Evolutionary conservation across 2,113 vertebrate genomes (phyloP).

Genomic region (Aplodontia rufa): DNA sequence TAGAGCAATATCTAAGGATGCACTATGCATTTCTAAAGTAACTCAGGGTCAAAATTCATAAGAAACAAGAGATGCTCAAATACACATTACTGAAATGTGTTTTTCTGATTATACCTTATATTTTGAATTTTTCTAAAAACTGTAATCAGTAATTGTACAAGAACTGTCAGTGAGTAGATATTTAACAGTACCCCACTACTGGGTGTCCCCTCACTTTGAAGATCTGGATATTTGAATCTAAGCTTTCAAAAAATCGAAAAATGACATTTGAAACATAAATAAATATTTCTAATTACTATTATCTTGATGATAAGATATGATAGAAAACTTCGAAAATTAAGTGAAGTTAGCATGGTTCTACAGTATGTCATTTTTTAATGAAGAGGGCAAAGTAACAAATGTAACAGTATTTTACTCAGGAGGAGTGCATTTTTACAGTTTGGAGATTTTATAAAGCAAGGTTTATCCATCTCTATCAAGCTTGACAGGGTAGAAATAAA

Average conservation of each 20-base stretch:
- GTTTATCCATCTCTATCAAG: slow-evolving; percentile 18
- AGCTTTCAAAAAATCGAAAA: slow-evolving; percentile 63
- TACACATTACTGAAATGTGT: slow-evolving; percentile 45
- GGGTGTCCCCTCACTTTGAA: not conserved
- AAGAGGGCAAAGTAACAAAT: slow-evolving; percentile 46
- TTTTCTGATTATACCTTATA: slow-evolving; percentile 50
- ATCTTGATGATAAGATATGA: slow-evolving; percentile 54
- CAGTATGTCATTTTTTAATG: slow-evolving; percentile 55
- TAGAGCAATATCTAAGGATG: slow-evolving; percentile 59
- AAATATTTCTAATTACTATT: slow-evolving; percentile 65
- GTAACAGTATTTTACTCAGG: not conserved
- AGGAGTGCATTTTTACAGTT: slow-evolving; percentile 31
- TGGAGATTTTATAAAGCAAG: slow-evolving; percentile 40
- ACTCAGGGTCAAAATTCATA: slow-evolving; percentile 55
- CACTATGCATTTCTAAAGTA: slow-evolving; percentile 65
- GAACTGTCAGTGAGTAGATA: slow-evolving; percentile 40
- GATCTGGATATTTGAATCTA: slow-evolving; percentile 54
- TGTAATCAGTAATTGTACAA: slow-evolving; percentile 3
- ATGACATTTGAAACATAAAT: slow-evolving; percentile 63
- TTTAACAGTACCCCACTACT: not conserved
- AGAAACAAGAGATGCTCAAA: slow-evolving; percentile 59
- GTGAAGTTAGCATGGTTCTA: not conserved
- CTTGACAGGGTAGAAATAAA: slow-evolving; percentile 12
- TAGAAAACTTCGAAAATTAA: slow-evolving; percentile 47
- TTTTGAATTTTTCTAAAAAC: slow-evolving; percentile 44